Base-by-base conservation (phyloP, 2,113 vertebrate species). In the Pleuronectes platessa region DNA sequence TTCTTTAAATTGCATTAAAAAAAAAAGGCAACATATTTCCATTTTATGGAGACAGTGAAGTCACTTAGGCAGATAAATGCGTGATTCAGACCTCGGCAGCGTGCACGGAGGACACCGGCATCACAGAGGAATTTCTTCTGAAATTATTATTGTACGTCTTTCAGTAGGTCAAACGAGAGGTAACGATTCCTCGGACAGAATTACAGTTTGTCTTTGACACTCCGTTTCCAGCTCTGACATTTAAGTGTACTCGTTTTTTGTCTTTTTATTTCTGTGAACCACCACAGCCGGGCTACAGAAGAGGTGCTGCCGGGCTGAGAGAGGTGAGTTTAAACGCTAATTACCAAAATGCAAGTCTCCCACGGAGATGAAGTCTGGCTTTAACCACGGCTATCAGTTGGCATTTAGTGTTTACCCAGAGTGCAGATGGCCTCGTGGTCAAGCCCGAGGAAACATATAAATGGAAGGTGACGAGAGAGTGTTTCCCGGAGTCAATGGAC, bases 241-340 rank as follows among this genome's bases (percentile, higher is more conserved):
- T 92, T 90, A 84, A 81, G 59, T 61, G 61, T 15, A 45, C 15
- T 64, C 27, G 72, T 79, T 82, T 26, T 58, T 80, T 80, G 17
- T 58, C 4, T 63, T 83, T 83, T 60, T 73, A 7, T 60, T 71
- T 4, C 63, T 59, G 51, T 76, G 60, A 85, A 21, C 64, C 31
- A 14, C 42, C 20, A 2, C 76, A 20, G 68, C 42, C 53, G 71
- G 68, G 60, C 76, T 68, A 26, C 62, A 69, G 51, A 49, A 45
- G 17, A 17, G 70, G 71, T 14, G 54, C 56, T 68, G 56, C 49
- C 40, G 61, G 68, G 47, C 47, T 20, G 1, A 54, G 66, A 71
- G 55, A 83, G 74, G 61, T 73, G 45, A 82, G 87, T 83, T 83
- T 76, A 90, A 90, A 82, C 87, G 89, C 71, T 89, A 88, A 91